A percentile compares a stretch with the other conserved stretches of the same genome.
Conservation (phyloP, 92 coral and sea anemone species). For the Siderastrea siderea region DNA sequence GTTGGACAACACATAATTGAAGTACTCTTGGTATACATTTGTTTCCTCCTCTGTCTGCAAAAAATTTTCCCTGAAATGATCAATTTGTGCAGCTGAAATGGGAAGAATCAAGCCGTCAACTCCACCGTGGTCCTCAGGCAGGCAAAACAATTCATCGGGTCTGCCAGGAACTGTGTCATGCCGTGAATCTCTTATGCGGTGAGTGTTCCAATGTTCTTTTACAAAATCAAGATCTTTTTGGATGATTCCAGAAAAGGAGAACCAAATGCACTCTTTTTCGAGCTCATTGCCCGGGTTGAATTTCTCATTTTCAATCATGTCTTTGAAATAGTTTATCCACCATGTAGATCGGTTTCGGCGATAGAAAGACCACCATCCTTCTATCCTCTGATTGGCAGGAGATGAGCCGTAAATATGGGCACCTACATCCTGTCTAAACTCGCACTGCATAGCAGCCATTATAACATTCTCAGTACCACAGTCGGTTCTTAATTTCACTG, state of each 20-base stretch:
- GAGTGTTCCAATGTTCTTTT: slow-evolving; percentile 80
- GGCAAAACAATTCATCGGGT: slow-evolving; percentile 67
- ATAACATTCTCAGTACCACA: slow-evolving; percentile 31
- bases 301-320: slow-evolving; percentile 34
- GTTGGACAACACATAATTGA: slow-evolving; percentile 50
- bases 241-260: too few species aligned
- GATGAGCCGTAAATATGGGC: slow-evolving; percentile 45
- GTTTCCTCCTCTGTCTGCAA: slow-evolving; percentile 61
- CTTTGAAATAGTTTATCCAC: slow-evolving; percentile 51
- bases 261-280: too few species aligned
- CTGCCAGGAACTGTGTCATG: slow-evolving; percentile 71
- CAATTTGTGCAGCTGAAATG: slow-evolving; percentile 40
- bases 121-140: slow-evolving; percentile 69
- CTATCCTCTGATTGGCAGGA: slow-evolving; percentile 45
- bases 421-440: slow-evolving; percentile 28
- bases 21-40: slow-evolving; percentile 63
- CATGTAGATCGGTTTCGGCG: slow-evolving; percentile 44
- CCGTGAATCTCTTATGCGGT: slow-evolving; percentile 56
- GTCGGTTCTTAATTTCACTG: slow-evolving; percentile 35
- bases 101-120: slow-evolving; percentile 55
- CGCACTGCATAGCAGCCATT: slow-evolving; percentile 47
- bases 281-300: too few species aligned
- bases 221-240: slow-evolving; percentile 36
- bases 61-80: slow-evolving; percentile 52
- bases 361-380: slow-evolving; percentile 50